A percentile compares a stretch with the other conserved stretches of the same genome.
phyloP scores from a whole-genome alignment of 2,888 invertebrate species.

The Megamerina dolium region DNA sequence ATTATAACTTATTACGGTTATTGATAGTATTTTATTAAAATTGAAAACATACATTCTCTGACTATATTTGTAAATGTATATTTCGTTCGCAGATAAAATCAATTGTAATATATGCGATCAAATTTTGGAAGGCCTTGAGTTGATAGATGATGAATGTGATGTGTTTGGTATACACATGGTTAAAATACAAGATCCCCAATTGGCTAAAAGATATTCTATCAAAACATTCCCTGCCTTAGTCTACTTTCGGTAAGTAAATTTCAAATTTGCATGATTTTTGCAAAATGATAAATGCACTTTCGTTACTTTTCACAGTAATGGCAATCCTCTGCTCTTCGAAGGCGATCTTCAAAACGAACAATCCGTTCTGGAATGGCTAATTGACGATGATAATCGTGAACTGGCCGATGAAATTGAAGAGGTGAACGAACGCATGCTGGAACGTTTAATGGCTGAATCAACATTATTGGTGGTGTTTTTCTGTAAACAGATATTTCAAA shows the following conservation, averaged over 20 bases:
- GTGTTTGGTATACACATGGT: constrained; percentile 91
- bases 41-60: too few species aligned
- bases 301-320: constrained; percentile 65
- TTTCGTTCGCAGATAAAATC: constrained; percentile 63
- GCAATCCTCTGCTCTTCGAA: constrained; percentile 82
- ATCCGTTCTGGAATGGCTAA: constrained; percentile 85
- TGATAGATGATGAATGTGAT: constrained; percentile 86
- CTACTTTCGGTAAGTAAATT: constrained; percentile 68
- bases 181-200: constrained; percentile 83
- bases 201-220: constrained; percentile 88
- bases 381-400: constrained; percentile 89
- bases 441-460: constrained; percentile 76
- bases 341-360: constrained; percentile 90
- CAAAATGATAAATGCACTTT: too few species aligned
- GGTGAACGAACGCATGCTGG: constrained; percentile 84
- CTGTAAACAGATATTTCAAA: constrained; percentile 57
- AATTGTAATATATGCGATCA: constrained; percentile 89
- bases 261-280: too few species aligned
- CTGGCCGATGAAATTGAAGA: constrained; percentile 90
- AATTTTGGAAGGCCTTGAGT: constrained; percentile 79
- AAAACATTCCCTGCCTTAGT: constrained; percentile 91
- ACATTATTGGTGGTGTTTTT: constrained; percentile 86
- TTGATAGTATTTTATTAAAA: too few species aligned
- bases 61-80: background rate
- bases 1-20: too few species aligned